These are phyloP conservation scores for Eupithecia dodoneata DNA, from an alignment of 2,888 invertebrate species.

Conservation along the genomic window DNA sequence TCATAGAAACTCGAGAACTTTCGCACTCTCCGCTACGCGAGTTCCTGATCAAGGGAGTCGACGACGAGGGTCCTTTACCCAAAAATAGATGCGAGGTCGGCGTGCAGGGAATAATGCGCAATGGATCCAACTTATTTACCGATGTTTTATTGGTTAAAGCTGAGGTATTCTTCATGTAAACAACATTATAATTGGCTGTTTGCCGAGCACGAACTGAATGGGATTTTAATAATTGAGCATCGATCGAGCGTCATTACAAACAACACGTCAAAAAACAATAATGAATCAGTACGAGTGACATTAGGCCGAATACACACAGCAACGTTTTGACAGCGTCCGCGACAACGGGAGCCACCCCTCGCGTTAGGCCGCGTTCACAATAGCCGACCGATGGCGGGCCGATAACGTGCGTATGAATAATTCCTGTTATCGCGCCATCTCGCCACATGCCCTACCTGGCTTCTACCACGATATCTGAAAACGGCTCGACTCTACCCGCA, in stretches of 20 bases:
- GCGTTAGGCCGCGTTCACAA: constrained; percentile 77
- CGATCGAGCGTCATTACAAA: constrained; percentile 58
- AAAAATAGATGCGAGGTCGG: background rate
- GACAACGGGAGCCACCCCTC: constrained; percentile 80
- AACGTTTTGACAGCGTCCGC: constrained; percentile 79
- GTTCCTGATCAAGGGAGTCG: background rate
- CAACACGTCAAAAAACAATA: constrained; percentile 71
- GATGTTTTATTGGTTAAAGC: background rate
- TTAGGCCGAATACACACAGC: constrained; percentile 74
- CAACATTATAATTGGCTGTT: constrained; percentile 23
- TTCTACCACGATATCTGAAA: constrained; percentile 69
- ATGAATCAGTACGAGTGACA: constrained; percentile 74
- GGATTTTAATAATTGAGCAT: constrained; percentile 52
- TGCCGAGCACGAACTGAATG: constrained; percentile 30
- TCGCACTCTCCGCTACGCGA: background rate
- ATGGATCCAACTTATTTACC: background rate
- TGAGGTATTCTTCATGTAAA: constrained; percentile 13
- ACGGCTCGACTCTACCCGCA: constrained; percentile 53
- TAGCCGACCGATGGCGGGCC: constrained; percentile 80
- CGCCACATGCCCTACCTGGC: constrained; percentile 84
- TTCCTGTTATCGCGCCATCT: constrained; percentile 83
- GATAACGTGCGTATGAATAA: constrained; percentile 84
- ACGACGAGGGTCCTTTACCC: no score
- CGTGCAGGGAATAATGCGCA: background rate
- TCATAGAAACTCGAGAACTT: background rate